Base-by-base conservation (phyloP, 2,113 vertebrate genomes). In the Vidua macroura region DNA sequence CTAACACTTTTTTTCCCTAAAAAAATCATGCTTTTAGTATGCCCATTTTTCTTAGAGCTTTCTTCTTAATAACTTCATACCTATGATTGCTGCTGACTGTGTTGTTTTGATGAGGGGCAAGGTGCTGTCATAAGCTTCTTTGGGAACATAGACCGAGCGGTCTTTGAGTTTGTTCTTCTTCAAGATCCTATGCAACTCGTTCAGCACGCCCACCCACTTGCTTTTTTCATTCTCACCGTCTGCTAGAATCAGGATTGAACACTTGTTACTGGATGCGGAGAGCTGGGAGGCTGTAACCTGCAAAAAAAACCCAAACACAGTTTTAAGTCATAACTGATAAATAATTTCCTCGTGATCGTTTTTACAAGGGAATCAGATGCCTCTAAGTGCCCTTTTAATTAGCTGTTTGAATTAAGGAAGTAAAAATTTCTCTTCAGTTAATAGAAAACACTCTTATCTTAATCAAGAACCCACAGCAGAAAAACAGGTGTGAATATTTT, bases 111-210 rank as follows among this genome's bases (percentile, higher is more conserved):
- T 99, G 97, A 99, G 99, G 23, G 99, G 99, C 78, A 99, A 98
- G 30, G 98, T 99, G 97, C 99, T 99, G 98, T 99, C 99, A 64
- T 99, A 99, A 28, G 99, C 99, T 97, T 99, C 99, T 98, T 99
- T 99, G 95, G 99, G 99, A 72, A 98, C 97, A 87, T 99, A 99
- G 83, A 99, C 99, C 6, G 99, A 99, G 35, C 99, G 98, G 93
- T 99, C 99, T 97, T 99, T 99, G 63, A 99, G 98, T 88, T 99
- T 99, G 98, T 99, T 99, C 97, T 99, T 99, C 98, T 98, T 99
- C 94, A 99, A 96, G 96, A 99, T 99, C 96, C 99, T 99, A 75
- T 99, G 99, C 77, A 99, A 97, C 96, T 99, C 99, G 30, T 98
- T 99, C 79, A 99, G 98, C 80, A 99, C 97, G 3, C 98, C 99